Base-by-base conservation (phyloP, 2,113 vertebrate species). In the Lepus americanus region DNA sequence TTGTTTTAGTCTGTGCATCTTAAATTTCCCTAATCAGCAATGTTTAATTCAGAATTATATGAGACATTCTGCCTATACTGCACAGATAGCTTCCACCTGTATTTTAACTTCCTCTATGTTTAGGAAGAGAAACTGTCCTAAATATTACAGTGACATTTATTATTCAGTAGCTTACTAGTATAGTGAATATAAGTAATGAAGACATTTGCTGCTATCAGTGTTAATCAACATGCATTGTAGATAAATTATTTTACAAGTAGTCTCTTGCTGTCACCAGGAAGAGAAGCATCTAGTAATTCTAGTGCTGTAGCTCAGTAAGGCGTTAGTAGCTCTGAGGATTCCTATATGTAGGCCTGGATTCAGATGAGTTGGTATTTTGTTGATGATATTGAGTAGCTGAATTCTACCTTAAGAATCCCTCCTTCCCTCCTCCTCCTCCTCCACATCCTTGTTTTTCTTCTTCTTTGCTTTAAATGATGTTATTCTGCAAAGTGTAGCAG, bases 51-150 rank as follows among this genome's bases (percentile, higher is more conserved):
- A 31, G 6, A 39, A 9, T 25, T 9, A 36, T 39, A 2, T 36
- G 12, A 59, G 14, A 7, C 2, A 61, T 7, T 3, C 12, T 74
- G 16, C 0, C 9, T 39, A 3, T 16, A 53, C 1, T 0, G 12
- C 12, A 51, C 1, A 59, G 1, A 5, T 85, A 49, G 20, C 6
- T 33, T 31, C 3, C 59, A 0, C 9, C 55, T 36, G 6, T 49
- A 1, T 55, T 89, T 89, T 33, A 11, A 17, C 10, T 59, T 67
- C 49, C 6, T 70, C 29, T 88, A 10, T 36, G 2, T 39, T 77
- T 69, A 72, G 39, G 72, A 44, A 1, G 25, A 55, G 55, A 31
- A 1, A 59, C 2, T 20, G 49, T 80, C 1, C 29, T 85, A 53
- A 73, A 67, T 36, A 66, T 49, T 55, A 23, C 31, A 59, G 22